phyloP scores from a whole-genome alignment of 2,888 invertebrate species.

The Myathropa florea region DNA sequence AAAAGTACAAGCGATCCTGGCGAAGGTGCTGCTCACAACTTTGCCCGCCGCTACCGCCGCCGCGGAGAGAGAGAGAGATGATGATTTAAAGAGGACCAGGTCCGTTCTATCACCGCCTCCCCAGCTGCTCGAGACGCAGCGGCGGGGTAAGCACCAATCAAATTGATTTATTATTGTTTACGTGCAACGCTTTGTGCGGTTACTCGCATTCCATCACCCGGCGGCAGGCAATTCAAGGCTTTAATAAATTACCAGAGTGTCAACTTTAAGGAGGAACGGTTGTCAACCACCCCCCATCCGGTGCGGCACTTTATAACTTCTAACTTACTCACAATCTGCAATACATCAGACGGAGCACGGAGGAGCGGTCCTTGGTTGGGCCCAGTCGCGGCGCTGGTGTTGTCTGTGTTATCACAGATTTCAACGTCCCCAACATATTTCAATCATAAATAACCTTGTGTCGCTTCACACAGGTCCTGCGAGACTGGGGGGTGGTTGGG shows the following conservation, averaged over 20 bases:
- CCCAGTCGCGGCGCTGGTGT: slow-evolving; percentile 42
- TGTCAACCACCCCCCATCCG: not conserved
- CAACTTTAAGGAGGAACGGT: slow-evolving; percentile 34
- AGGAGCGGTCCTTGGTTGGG: not conserved
- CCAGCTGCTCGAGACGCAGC: not conserved
- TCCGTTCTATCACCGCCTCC: not conserved
- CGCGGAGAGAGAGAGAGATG: slow-evolving; percentile 1
- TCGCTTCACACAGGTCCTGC: slow-evolving; percentile 23
- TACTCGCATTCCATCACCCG: slow-evolving; percentile 41
- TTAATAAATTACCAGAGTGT: slow-evolving; percentile 61
- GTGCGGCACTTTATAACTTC: slow-evolving; percentile 53
- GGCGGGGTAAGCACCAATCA: slow-evolving; percentile 59
- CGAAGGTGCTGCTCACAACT: slow-evolving; percentile 4
- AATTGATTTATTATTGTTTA: slow-evolving; percentile 71
- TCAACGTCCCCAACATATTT: slow-evolving; percentile 64
- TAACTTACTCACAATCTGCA: slow-evolving; percentile 53
- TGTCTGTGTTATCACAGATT: slow-evolving; percentile 68
- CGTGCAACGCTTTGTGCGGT: slow-evolving; percentile 47
- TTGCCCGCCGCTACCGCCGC: too few relatives aligned
- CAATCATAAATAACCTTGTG: slow-evolving; percentile 63
- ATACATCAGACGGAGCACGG: slow-evolving; percentile 38
- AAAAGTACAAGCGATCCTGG: slow-evolving; percentile 14
- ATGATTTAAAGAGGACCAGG: slow-evolving; percentile 39
- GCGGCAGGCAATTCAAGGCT: slow-evolving; percentile 19
- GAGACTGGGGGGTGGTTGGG: not conserved